These are phyloP conservation scores for Lophura nycthemera DNA, from an alignment of 2,113 vertebrate species.

Conservation along the genomic window DNA sequence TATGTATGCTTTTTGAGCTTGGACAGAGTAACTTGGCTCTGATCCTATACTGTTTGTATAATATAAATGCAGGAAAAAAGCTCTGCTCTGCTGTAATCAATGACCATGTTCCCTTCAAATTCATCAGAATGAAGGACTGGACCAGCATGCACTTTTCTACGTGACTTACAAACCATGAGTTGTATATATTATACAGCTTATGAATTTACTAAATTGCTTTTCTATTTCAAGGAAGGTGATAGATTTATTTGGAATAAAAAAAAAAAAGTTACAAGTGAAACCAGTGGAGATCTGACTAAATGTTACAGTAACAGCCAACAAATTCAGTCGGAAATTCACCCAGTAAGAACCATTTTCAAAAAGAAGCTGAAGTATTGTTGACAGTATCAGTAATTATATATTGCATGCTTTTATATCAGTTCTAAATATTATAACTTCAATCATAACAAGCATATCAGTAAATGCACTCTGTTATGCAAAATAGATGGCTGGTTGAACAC, in stretches of 20 bases:
- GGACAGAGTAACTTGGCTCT: neutral
- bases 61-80: neutral
- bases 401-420: neutral
- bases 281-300: neutral
- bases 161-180: neutral
- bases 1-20: neutral
- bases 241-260: neutral
- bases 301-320: neutral
- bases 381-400: neutral
- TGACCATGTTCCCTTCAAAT: neutral
- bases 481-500: neutral
- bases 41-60: neutral
- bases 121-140: neutral
- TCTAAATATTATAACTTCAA: neutral
- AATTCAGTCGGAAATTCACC: neutral
- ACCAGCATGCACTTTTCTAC: neutral
- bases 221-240: neutral
- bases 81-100: neutral
- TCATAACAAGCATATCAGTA: neutral
- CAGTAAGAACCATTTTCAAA: neutral
- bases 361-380: neutral
- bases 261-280: neutral
- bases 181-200: neutral
- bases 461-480: neutral
- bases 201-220: neutral